Evolutionary conservation across 2,797 vertebrate species (phyloP), one percentile per base, ranked within the genome.

Genomic region (Phalanger gymnotis): DNA sequence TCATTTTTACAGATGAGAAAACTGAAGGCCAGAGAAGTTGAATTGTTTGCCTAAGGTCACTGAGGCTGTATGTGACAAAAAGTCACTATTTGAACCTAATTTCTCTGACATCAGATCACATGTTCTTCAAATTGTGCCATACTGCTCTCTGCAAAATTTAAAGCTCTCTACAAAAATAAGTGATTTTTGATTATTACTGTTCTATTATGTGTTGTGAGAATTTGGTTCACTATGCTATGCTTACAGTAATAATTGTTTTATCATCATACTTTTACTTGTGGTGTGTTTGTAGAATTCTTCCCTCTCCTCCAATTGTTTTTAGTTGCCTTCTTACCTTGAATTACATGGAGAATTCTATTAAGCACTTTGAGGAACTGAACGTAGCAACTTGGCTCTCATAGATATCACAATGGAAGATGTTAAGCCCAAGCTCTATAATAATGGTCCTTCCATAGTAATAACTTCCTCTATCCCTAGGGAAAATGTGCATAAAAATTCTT

Each of bases 201-300:
- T 90, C 92, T 73, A 90, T 61, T 73, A 95, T 81, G 87, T 55
- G 89, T 95, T 95, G 90, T 61, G 91, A 97, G 93, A 66, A 40
- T 55, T 16, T 96, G 91, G 96, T 92, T 93, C 56, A 91, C 91
- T 19, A 90, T 93, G 91, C 94, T 54, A 54, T 96, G 92, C 95
- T 95, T 95, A 73, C 13, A 89, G 27, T 93, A 94, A 92, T 96
- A 96, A 92, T 92, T 92, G 92, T 87, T 96, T 96, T 90, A 28
- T 34, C 61, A 55, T 95, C 92, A 81, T 95, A 94, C 90, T 2
- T 61, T 27, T 91, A 66, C 58, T 92, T 91, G 81, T 61, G 95
- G 81, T 89, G 51, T 31, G 22, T 92, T 93, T 89, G 4, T 90
- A 54, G 94, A 94, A 94, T 30, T 30, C 28, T 56, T 90, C 5